phyloP scores from a whole-genome alignment of 1,140 invertebrate species.

The Neodiprion lecontei region DNA sequence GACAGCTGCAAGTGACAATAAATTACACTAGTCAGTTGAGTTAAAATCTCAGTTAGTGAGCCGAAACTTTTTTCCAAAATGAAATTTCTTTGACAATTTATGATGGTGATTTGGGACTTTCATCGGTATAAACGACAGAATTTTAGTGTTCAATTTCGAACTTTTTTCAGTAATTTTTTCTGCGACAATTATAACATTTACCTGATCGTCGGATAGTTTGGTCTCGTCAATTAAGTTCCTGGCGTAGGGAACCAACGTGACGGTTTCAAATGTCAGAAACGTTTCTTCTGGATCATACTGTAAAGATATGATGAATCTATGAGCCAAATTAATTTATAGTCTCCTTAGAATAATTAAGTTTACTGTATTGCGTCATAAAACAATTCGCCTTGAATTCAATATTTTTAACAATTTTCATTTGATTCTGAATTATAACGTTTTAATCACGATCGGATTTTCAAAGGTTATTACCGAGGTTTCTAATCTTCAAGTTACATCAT shows the following conservation, averaged over 20 bases:
- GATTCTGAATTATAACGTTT: too few species aligned
- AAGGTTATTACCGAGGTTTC: too few species aligned
- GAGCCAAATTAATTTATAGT: not conserved
- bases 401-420: too few species aligned
- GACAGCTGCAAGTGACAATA: constrained; percentile 42
- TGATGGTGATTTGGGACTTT: not conserved
- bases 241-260: constrained; percentile 76
- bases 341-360: too few species aligned
- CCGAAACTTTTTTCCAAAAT: not conserved
- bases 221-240: constrained; percentile 67
- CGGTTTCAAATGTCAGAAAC: constrained; percentile 68
- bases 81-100: not conserved
- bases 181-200: constrained; percentile 21
- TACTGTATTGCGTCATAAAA: too few species aligned
- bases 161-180: constrained; percentile 18
- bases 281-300: constrained; percentile 49
- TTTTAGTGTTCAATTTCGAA: too few species aligned
- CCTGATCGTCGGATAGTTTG: constrained; percentile 61
- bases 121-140: too few species aligned
- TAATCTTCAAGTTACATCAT: too few species aligned
- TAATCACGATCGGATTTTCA: not conserved
- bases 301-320: constrained; percentile 24
- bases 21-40: too few species aligned
- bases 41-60: too few species aligned
- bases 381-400: too few species aligned